These are phyloP conservation scores for Pseudomyrmex flavicornis DNA, from an alignment of 1,140 invertebrate species.

Conservation along the genomic window DNA sequence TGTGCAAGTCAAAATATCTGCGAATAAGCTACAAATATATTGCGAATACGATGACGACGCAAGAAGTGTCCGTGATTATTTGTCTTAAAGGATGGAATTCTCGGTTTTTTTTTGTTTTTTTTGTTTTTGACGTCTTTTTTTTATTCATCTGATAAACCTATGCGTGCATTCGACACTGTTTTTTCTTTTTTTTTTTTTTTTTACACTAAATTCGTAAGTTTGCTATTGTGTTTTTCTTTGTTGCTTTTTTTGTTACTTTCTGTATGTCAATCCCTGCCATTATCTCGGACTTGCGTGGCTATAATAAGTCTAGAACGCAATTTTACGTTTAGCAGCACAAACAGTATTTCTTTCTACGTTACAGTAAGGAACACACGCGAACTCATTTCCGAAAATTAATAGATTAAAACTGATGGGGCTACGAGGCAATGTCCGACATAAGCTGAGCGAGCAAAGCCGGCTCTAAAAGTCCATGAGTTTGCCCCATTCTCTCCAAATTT, in stretches of 20 bases:
- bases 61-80: slow-evolving; percentile 58
- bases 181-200: too few species aligned
- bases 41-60: slow-evolving; percentile 29
- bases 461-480: slow-evolving; percentile 87
- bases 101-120: slow-evolving; percentile 61
- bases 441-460: slow-evolving; percentile 83
- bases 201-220: slow-evolving; percentile 68
- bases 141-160: slow-evolving; percentile 59
- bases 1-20: slow-evolving; percentile 56
- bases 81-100: slow-evolving; percentile 67
- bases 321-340: slow-evolving; percentile 78
- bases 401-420: slow-evolving; percentile 77
- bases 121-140: slow-evolving; percentile 44
- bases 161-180: slow-evolving; percentile 60
- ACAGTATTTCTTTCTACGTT: slow-evolving; percentile 75
- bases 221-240: slow-evolving; percentile 59
- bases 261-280: slow-evolving; percentile 72
- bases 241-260: slow-evolving; percentile 63
- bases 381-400: slow-evolving; percentile 66
- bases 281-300: slow-evolving; percentile 66
- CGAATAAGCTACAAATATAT: slow-evolving; percentile 57
- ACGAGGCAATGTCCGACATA: slow-evolving; percentile 85
- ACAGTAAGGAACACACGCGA: slow-evolving; percentile 73
- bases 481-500: slow-evolving; percentile 90
- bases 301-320: slow-evolving; percentile 75